Evolutionary conservation across 2,113 vertebrate species (phyloP), one percentile per base, ranked within the genome.

Genomic region (Dermatemys mawii): DNA sequence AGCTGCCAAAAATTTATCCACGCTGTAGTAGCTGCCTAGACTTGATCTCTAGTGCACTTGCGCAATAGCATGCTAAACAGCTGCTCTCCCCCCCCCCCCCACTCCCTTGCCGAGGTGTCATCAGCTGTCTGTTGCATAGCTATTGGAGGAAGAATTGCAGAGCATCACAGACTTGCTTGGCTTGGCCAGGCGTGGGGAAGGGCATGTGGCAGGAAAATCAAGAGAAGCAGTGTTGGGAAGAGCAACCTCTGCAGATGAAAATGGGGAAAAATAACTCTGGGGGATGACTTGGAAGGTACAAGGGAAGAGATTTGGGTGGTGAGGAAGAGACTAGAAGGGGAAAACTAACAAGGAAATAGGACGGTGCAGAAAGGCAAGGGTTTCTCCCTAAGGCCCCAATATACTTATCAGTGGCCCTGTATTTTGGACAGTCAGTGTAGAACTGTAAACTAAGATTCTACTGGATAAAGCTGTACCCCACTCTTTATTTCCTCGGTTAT

Each of bases 141-240:
- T 86, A 48, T 84, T 41, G n/a, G n/a, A 2, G 90, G 92, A 95
- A 89, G 63, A 91, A 96, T 41, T 51, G 46, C 44, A 83, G 13
- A 67, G n/a, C 38, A 46, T 22, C 41, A 44, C 79, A 92, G 84
- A 90, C 91, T 84, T 73, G 70, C 54, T 46, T 70, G 80, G n/a
- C 32, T 83, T 94, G 76, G 44, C 70, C 83, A 78, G 79, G 63
- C 46, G 82, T 41, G n/a, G 78, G 88, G 79, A 78, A 41, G n/a
- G n/a, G 26, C 80, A 92, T 87, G 84, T 88, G 92, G 90, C 63
- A 92, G 93, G 91, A 94, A 91, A 92, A 86, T 80, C 63, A 70
- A 60, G 19, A 70, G 60, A n/a, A 38, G n/a, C 63, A 22, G 9
- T 38, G 21, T 70, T 70, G n/a, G 63, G n/a, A 70, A 70, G 21